Conservation (phyloP, 2,113 vertebrate genomes). For the Spermophilus dauricus region DNA sequence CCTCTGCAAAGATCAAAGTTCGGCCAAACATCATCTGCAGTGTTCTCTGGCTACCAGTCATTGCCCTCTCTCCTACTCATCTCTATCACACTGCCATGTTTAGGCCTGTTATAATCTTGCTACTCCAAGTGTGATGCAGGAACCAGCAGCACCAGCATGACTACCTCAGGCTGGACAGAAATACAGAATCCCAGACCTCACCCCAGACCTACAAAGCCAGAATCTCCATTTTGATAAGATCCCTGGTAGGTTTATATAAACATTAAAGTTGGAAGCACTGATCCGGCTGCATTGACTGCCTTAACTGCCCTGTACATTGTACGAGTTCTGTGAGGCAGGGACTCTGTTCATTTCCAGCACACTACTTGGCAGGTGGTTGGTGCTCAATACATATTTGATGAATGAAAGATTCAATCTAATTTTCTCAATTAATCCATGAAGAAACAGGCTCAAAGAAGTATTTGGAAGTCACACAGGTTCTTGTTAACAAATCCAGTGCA, state of each 20-base stretch:
- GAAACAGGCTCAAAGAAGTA: conserved; percentile 3
- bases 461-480: background rate
- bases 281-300: background rate
- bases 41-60: background rate
- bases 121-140: background rate
- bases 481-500: background rate
- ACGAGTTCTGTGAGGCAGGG: background rate
- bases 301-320: background rate
- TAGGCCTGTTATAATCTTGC: background rate
- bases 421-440: conserved; percentile 17
- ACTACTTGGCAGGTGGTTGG: background rate
- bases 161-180: background rate
- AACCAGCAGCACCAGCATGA: background rate
- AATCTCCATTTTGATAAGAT: background rate
- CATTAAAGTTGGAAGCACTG: background rate
- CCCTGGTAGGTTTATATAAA: background rate
- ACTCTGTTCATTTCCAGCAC: background rate
- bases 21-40: background rate
- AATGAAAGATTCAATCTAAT: background rate
- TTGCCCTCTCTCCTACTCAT: background rate
- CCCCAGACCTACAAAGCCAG: background rate
- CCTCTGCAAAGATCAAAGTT: background rate
- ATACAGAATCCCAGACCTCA: background rate
- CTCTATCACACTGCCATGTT: background rate
- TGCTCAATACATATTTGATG: background rate